A percentile compares a stretch with the other conserved stretches of the same genome.
Conservation (phyloP, 2,888 invertebrate species). For the Aphrophora alni region DNA sequence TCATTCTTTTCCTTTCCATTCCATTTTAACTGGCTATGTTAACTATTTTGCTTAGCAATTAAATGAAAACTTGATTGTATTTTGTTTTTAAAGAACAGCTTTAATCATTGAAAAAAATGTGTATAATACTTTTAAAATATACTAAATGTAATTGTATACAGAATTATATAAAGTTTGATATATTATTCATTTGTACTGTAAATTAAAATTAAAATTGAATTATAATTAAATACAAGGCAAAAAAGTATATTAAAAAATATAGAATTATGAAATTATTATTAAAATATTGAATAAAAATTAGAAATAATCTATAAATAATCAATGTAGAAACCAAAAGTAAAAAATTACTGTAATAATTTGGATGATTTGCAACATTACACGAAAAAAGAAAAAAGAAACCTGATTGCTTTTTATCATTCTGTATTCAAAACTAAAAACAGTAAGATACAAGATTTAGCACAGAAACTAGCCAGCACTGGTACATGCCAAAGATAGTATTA, state of each 20-base stretch:
- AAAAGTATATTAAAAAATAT: too few relatives aligned
- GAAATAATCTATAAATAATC: too few relatives aligned
- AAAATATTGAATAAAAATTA: too few relatives aligned
- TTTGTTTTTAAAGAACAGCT: background rate
- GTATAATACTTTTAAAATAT: background rate
- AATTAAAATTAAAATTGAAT: too few relatives aligned
- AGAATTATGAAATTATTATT: too few relatives aligned
- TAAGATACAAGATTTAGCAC: background rate
- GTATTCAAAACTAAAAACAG: background rate
- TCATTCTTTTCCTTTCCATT: conserved; percentile 6
- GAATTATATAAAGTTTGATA: background rate
- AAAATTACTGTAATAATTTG: too few relatives aligned
- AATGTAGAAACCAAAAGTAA: too few relatives aligned
- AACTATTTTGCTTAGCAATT: background rate
- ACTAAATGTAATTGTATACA: background rate
- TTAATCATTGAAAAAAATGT: background rate
- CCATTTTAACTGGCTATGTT: background rate
- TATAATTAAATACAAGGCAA: too few relatives aligned
- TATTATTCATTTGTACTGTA: background rate
- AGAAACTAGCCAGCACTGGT: background rate
- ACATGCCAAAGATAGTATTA: background rate
- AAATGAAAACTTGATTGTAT: background rate
- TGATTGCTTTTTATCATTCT: background rate
- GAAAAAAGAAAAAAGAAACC: too few relatives aligned
- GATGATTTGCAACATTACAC: too few relatives aligned